phyloP scores from a whole-genome alignment of 2,888 invertebrate species.

The Cenopis cana region DNA sequence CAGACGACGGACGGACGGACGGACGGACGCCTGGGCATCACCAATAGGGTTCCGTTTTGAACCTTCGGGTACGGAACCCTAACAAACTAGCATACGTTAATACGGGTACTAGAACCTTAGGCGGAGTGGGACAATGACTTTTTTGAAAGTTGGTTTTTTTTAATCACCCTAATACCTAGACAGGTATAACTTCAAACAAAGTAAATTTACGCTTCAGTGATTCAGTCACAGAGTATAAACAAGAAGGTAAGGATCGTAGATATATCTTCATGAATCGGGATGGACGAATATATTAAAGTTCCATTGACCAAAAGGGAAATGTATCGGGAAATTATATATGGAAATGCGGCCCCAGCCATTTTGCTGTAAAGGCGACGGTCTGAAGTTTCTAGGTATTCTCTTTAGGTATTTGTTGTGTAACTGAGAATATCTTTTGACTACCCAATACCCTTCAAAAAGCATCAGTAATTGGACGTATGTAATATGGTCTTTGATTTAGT shows the following conservation, averaged over 20 bases:
- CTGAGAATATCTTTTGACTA: slow-evolving; percentile 1
- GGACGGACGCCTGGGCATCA: too few species aligned
- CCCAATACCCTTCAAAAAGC: neutral
- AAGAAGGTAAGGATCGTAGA: slow-evolving; percentile 29
- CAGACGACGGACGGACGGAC: too few species aligned
- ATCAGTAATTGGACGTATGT: neutral
- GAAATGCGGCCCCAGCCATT: slow-evolving; percentile 9
- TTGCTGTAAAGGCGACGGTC: slow-evolving; percentile 5
- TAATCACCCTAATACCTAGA: too few species aligned
- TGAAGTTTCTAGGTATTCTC: slow-evolving; percentile 3
- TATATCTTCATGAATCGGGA: slow-evolving; percentile 35
- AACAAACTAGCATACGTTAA: too few species aligned
- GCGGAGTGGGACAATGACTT: too few species aligned
- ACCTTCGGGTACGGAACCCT: too few species aligned
- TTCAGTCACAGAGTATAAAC: slow-evolving; percentile 35
- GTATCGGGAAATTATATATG: slow-evolving; percentile 38
- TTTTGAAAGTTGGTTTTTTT: too few species aligned
- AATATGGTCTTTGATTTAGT: neutral
- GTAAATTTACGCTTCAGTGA: slow-evolving; percentile 34
- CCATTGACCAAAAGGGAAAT: slow-evolving; percentile 36
- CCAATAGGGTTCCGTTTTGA: too few species aligned
- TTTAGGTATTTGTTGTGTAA: neutral
- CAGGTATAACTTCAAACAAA: slow-evolving; percentile 31
- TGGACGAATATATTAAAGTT: slow-evolving; percentile 39
- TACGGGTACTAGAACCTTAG: too few species aligned